A percentile compares a stretch with the other conserved stretches of the same genome.
Conservation (phyloP, 1,140 invertebrate species). For the Megathymus violae region DNA sequence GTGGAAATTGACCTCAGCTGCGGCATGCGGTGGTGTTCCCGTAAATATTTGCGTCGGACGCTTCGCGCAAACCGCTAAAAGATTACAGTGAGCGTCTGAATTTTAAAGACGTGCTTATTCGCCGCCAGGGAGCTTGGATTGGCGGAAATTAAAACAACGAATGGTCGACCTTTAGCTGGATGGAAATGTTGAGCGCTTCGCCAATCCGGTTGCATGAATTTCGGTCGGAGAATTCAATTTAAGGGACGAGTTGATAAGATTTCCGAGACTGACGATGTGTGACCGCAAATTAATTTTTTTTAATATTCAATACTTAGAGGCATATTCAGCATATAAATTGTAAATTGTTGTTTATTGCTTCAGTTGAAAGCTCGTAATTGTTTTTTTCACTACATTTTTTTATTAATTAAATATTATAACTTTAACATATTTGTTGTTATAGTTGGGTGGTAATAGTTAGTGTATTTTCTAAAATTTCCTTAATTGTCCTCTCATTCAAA, state of each 20-base stretch:
- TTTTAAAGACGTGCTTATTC: conserved; percentile 52
- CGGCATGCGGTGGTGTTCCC: conserved; percentile 61
- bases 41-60: conserved; percentile 74
- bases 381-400: too few relatives aligned
- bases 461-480: too few relatives aligned
- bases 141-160: conserved; percentile 24
- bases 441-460: too few relatives aligned
- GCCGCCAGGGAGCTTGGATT: conserved; percentile 9
- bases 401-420: too few relatives aligned
- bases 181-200: background rate
- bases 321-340: too few relatives aligned
- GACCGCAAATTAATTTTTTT: too few relatives aligned
- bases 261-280: background rate
- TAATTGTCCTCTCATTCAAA: too few relatives aligned
- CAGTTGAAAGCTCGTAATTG: too few relatives aligned
- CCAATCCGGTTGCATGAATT: conserved; percentile 5
- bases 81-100: conserved; percentile 64
- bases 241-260: background rate
- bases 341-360: too few relatives aligned
- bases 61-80: conserved; percentile 61
- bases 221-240: conserved; percentile 1
- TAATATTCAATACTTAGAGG: too few relatives aligned
- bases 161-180: background rate
- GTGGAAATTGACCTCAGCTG: conserved; percentile 74
- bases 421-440: too few relatives aligned